phyloP scores from a whole-genome alignment of 2,888 invertebrate species.

The Rapana venosa region DNA sequence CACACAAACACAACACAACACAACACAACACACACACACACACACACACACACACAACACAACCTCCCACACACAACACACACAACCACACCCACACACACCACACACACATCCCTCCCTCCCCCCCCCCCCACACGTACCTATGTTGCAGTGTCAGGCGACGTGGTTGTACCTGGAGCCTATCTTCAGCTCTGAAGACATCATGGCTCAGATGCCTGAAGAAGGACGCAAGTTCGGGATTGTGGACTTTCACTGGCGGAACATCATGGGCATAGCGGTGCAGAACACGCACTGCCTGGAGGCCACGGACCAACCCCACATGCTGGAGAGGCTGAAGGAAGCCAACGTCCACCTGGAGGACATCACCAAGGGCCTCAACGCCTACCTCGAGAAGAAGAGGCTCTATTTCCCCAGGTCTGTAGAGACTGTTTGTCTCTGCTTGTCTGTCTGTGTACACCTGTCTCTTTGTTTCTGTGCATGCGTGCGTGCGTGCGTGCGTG shows the following conservation, averaged over 20 bases:
- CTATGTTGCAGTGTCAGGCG: slow-evolving; percentile 84
- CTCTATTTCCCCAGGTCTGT: slow-evolving; percentile 90
- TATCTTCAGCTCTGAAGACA: slow-evolving; percentile 97
- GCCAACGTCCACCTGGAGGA: slow-evolving; percentile 89
- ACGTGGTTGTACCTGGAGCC: slow-evolving; percentile 91
- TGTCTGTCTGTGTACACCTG: background rate
- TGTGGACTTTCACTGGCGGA: slow-evolving; percentile 88
- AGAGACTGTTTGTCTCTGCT: background rate
- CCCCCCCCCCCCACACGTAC: no score
- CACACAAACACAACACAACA: no score
- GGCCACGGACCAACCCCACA: slow-evolving; percentile 78
- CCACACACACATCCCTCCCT: no score
- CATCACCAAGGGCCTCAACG: slow-evolving; percentile 94
- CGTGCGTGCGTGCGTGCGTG: no score
- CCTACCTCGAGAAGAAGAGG: slow-evolving; percentile 95
- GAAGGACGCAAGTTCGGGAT: slow-evolving; percentile 91
- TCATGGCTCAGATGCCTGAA: slow-evolving; percentile 96
- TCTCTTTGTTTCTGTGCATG: background rate
- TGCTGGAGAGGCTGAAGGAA: slow-evolving; percentile 81
- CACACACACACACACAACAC: no score
- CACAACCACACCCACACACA: no score
- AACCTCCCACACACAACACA: no score
- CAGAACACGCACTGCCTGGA: slow-evolving; percentile 78
- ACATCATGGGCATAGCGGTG: slow-evolving; percentile 82
- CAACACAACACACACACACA: no score